Evolutionary conservation across 1,140 invertebrate species (phyloP), one percentile per base, ranked within the genome.

Genomic region (Zophobas morio): DNA sequence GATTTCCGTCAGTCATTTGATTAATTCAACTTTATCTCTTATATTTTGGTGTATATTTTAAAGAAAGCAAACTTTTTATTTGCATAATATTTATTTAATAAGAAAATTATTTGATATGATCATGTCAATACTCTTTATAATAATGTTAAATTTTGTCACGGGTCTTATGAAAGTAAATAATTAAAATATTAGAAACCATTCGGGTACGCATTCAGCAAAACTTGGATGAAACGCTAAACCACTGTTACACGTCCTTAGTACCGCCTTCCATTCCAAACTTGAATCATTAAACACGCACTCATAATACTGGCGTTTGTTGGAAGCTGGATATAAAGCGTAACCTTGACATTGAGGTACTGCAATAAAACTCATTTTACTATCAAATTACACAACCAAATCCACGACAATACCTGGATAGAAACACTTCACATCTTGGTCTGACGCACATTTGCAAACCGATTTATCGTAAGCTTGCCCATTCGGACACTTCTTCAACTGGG

Each of bases 391-490:
- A 20, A 20, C 20, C 20, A 20, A 20, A 20, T 20, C 20, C 20
- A 46, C 8, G 8, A 8, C 3, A 46, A 46, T 54, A 54, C 51
- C 20, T 54, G 51, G 6, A 1, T 6, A 54, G 20, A 20, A 20
- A 20, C 51, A 54, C 20, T 54, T 33, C 5, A 33, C 51, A 33
- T 54, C 51, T 54, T 1, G 1, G 4, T 54, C 1, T 33, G 1
- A 4, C 5, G 51, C 20, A 20, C 51, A 54, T 32, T 54, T 6
- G 34, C 51, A 54, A n/a, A 33, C 35, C 35, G 8, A 34, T 4
- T 32, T 60, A 36, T 60, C 56, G n/a, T 60, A 60, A 37, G 1
- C 35, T 36, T 60, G 56, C 5, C 56, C 34, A 1, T 60, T 35
- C 6, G 56, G 36, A 60, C 56, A 60, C 2, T 36, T 60, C 6